Evolutionary conservation across 2,113 vertebrate species (phyloP), one percentile per base, ranked within the genome.

Genomic region (Trinectes maculatus): DNA sequence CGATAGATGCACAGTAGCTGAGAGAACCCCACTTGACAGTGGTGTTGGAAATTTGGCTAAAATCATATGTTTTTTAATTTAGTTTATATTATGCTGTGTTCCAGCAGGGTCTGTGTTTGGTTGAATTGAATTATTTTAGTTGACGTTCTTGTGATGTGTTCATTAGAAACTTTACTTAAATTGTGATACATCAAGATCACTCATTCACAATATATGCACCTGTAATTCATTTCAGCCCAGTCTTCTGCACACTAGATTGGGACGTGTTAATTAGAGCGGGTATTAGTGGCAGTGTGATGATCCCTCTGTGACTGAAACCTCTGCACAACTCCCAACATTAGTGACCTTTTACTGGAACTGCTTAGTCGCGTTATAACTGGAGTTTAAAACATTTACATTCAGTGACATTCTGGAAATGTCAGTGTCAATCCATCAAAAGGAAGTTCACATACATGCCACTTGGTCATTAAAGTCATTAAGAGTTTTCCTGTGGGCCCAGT

Each of bases 401-500:
- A 69, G 31, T 75, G 58, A 57, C 59, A 66, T 52, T 79, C 52
- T 46, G 37, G 33, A 79, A 87, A 89, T 84, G 83, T 77, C 85
- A 78, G 9, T 42, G 57, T 75, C 71, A 54, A 39, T 76, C 6
- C 18, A n/a, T 54, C 8, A 24, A 24, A 24, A 5, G 19, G 19
- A 54, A 13, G 29, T 51, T 51, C 5, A 19, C 15, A 52, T 19
- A 26, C 28, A 33, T 31, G 29, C 4, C 29, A 31, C 8, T 31
- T 31, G 29, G 29, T 44, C 13, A 4, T 28, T 43, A 8, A 43
- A 43, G n/a, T 43, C 16, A 8, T 42, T 18, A 3, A 8, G 3
- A 42, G 15, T 42, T 42, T n/a, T 18, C 8, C 29, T 8, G 29
- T 8, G 29, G 1, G 2, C n/a, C 22, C 42, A 7, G 10, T 22